Evolutionary conservation across 2,113 vertebrate genomes (phyloP), one percentile per base, ranked within the genome.

Genomic region (Regulus satrapa): DNA sequence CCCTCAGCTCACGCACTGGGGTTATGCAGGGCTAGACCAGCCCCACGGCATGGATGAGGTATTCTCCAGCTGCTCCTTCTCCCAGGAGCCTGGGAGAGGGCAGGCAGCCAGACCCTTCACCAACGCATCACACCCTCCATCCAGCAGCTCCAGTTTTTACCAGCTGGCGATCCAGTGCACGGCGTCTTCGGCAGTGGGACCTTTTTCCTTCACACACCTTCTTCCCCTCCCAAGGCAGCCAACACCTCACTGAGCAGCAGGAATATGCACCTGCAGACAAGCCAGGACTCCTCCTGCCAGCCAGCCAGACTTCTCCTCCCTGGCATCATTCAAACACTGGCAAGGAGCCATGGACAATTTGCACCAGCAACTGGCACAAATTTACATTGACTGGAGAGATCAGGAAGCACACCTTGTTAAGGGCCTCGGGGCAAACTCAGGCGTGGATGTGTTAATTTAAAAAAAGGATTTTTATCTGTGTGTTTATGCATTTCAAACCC

Each of bases 221-320:
- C 88, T 32, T 61, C 51, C 41, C 36, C 36, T 77, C 51, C 48
- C 1, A 1, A 52, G 31, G 62, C 59, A 76, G 72, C 21, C 71
- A 31, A 25, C 4, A 2, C 34, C 62, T 91, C 9, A 0, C 58
- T 26, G 72, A 83, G 88, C 87, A 76, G 78, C 58, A 91, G 85
- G 67, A 87, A 73, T 46, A 93, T 17, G 5, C 78, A 93, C 95
- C 96, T 94, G 89, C 92, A 77, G 75, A 86, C 93, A 94, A 90
- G 92, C 48, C 92, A 85, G 85, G 78, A 83, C 94, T 83, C 26
- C 71, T 97, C 78, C 88, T 71, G 75, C 78, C 48, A 51, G 52
- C 73, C 80, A 58, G 58, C 12, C 25, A 49, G 36, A 7, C 62
- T 74, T 68, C 67, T 67, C 54, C 41, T 85, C 67, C 72, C 78